These are phyloP conservation scores for Petrolisthes manimaculis DNA, from an alignment of 2,888 invertebrate species.

Conservation along the genomic window DNA sequence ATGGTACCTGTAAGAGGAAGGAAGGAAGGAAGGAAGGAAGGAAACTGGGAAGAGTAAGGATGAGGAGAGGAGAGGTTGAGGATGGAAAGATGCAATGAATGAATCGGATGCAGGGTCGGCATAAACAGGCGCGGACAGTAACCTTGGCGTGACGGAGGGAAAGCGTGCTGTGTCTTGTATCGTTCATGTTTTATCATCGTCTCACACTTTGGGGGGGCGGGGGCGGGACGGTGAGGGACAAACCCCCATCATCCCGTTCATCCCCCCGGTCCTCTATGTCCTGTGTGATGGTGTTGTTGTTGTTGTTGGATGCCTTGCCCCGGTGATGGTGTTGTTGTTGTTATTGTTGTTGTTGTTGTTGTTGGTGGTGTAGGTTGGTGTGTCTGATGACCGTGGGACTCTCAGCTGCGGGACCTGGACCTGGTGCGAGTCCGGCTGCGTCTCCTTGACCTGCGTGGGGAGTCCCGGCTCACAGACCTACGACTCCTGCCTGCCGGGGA, in stretches of 20 bases:
- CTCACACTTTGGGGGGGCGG: neutral
- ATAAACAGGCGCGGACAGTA: conserved; percentile 40
- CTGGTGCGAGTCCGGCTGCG: conserved; percentile 48
- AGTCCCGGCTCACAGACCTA: conserved; percentile 50
- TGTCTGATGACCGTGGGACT: neutral
- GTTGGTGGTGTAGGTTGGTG: neutral
- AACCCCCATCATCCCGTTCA: neutral
- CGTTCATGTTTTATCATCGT: neutral
- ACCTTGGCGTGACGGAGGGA: conserved; percentile 49
- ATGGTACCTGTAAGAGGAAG: conserved; percentile 35
- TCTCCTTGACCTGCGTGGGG: conserved; percentile 37
- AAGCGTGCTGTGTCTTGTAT: conserved; percentile 15
- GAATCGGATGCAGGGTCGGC: conserved; percentile 23
- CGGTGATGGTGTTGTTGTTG: neutral
- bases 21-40: conserved; percentile 13
- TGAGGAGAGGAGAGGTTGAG: conserved; percentile 6
- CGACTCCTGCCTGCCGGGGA: conserved; percentile 42
- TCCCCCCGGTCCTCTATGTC: neutral
- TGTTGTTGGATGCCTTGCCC: neutral
- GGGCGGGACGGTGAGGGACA: neutral
- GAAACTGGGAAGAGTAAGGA: conserved; percentile 20
- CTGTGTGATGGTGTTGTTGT: neutral
- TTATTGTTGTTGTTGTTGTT: neutral
- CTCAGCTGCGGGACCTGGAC: conserved; percentile 54
- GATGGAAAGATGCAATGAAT: neutral